Base-by-base conservation (phyloP, 2,888 invertebrate species). In the Galeruca laticollis region DNA sequence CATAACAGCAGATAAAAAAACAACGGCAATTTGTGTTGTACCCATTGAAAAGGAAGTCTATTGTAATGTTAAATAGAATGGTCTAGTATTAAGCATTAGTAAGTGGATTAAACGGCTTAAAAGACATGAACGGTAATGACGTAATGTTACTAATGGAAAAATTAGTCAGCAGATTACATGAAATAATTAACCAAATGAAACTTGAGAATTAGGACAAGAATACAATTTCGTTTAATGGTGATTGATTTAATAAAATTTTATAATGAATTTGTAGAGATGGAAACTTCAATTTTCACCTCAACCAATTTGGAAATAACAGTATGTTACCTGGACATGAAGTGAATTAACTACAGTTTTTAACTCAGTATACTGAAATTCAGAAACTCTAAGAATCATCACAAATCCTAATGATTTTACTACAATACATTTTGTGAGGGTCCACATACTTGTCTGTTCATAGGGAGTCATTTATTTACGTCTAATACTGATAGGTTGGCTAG, bases 141-240 rank as follows among this genome's bases (percentile, higher is more conserved):
- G 52, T 52, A 31, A 52, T 52, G 52, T n/a, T 54, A n/a, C 10
- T 54, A 54, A 54, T 54, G 26, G 15, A n/a, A 54, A 31, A 54
- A 26, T 54, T 54, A 54, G 54, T 4, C 15, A 31, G n/a, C 54
- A 54, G 26, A 54, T 54, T 54, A 31, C 11, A 54, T 31, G 18
- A 31, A 26, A 54, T 54, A 54, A 54, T 54, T 54, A 47, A 9
- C 18, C 8, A 47, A 47, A 15, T 15, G 15, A 47, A 18, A 47
- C n/a, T 47, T 37, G 37, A 13, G 47, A 47, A n/a, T 15, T 15
- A 5, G 15, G 15, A 47, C 15, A 2, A 13, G 2, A 47, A n/a
- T 47, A 15, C 9, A 47, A 18, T 18, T 47, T 8, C 15, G 6
- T 47, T 15, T 47, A 15, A 5, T 40, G n/a, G n/a, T 40, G n/a